These are phyloP conservation scores for Myxocyprinus asiaticus DNA, from an alignment of 2,113 vertebrate species.

Conservation along the genomic window DNA sequence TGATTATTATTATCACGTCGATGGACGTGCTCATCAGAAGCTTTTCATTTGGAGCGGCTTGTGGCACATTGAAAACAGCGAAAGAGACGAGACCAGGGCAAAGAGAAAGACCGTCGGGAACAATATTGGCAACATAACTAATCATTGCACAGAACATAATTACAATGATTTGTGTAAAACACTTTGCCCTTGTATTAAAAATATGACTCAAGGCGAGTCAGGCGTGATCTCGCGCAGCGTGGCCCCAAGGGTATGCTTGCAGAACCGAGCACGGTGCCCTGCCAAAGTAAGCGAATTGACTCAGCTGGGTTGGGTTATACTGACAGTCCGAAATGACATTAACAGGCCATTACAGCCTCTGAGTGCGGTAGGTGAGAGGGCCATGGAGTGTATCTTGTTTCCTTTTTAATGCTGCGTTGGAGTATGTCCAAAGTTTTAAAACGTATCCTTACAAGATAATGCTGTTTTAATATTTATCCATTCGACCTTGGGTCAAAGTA, in stretches of 20 bases:
- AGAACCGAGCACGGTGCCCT: conserved; percentile 63
- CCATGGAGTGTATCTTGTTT: conserved; percentile 60
- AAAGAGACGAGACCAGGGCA: conserved; percentile 33
- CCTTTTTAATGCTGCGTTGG: conserved; percentile 69
- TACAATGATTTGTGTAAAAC: conserved; percentile 73
- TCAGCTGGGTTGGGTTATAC: conserved; percentile 62
- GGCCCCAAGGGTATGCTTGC: conserved; percentile 67
- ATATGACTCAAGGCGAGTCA: conserved; percentile 72
- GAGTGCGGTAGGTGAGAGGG: conserved; percentile 62
- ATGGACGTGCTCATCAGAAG: conserved; percentile 58
- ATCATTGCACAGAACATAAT: conserved; percentile 68
- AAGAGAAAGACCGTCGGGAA: conserved; percentile 55
- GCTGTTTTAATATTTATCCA: conserved; percentile 48
- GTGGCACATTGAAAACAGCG: conserved; percentile 48
- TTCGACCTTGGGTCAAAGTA: conserved; percentile 36
- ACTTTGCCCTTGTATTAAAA: conserved; percentile 71
- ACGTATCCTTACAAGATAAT: conserved; percentile 18
- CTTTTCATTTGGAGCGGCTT: conserved; percentile 53
- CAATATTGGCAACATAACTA: conserved; percentile 62
- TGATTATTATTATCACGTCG: conserved; percentile 61
- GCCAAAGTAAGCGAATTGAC: conserved; percentile 69
- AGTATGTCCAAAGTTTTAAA: conserved; percentile 44
- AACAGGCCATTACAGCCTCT: conserved; percentile 56
- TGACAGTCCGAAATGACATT: conserved; percentile 71
- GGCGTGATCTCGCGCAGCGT: conserved; percentile 59